Percentiles rank a stretch among this genome's conserved stretches.
Conservation (phyloP, 2,113 vertebrate species). For the Phalacrocorax pelagicus region DNA sequence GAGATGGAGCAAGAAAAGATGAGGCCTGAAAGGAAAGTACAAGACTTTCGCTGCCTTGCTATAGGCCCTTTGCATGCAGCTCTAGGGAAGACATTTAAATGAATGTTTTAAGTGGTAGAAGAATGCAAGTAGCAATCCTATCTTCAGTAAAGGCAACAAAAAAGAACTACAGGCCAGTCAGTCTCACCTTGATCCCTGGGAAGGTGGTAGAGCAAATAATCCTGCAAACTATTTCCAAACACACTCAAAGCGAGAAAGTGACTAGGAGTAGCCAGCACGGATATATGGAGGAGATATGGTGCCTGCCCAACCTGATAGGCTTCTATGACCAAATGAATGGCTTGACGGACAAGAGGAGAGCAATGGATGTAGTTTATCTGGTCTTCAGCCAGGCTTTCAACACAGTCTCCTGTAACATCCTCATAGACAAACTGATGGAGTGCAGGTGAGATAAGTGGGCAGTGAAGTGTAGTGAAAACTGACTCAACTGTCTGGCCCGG, state of each 20-base stretch:
- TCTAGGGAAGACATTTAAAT: neutral
- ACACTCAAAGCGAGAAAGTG: neutral
- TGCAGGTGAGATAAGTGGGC: neutral
- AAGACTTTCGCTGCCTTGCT: neutral
- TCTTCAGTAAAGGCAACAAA: neutral
- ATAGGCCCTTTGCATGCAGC: neutral
- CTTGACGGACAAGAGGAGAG: neutral
- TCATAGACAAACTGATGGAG: neutral
- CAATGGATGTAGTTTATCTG: neutral
- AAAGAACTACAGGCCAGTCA: neutral
- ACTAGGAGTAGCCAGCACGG: neutral
- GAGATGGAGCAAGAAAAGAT: neutral
- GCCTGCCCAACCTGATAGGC: neutral
- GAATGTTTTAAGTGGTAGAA: neutral
- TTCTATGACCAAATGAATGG: neutral
- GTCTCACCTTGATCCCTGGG: neutral
- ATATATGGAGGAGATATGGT: neutral
- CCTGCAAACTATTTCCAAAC: neutral
- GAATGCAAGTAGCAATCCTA: neutral
- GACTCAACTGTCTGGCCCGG: neutral
- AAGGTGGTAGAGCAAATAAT: neutral
- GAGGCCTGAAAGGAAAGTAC: neutral
- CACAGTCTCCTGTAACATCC: neutral
- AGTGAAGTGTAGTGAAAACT: neutral
- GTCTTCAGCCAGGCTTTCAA: neutral